phyloP scores from a whole-genome alignment of 1,140 invertebrate species.

The Drosophila melanica region DNA sequence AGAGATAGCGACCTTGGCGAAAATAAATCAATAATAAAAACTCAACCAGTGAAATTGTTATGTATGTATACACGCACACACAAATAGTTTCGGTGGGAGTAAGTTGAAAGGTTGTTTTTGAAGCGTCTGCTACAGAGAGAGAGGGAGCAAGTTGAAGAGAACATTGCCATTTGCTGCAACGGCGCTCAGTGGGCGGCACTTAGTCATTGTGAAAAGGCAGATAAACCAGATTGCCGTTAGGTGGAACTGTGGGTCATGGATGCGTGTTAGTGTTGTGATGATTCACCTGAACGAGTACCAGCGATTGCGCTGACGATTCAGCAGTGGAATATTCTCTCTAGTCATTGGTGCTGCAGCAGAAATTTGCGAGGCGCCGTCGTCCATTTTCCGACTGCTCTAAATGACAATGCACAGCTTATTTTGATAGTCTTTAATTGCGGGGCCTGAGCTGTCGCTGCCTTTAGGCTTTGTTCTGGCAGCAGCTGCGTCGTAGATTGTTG shows the following conservation, averaged over 20 bases:
- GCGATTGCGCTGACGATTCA: slow-evolving; percentile 83
- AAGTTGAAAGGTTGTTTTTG: slow-evolving; percentile 11
- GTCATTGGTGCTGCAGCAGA: slow-evolving; percentile 78
- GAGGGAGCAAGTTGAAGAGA: background rate
- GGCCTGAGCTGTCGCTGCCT: slow-evolving; percentile 19
- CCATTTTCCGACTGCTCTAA: slow-evolving; percentile 53
- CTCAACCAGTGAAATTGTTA: slow-evolving; percentile 42
- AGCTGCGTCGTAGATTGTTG: slow-evolving; percentile 32
- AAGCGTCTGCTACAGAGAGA: slow-evolving; percentile 1
- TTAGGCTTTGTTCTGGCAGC: slow-evolving; percentile 33
- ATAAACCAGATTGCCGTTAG: slow-evolving; percentile 39
- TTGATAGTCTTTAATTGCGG: slow-evolving; percentile 30
- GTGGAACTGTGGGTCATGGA: background rate
- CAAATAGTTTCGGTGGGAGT: slow-evolving; percentile 5
- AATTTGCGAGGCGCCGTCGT: slow-evolving; percentile 72
- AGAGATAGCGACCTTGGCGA: slow-evolving; percentile 50
- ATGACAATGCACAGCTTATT: slow-evolving; percentile 24
- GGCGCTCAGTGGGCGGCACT: background rate
- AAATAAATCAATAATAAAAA: slow-evolving; percentile 66
- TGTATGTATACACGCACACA: slow-evolving; percentile 6
- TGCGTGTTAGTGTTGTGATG: slow-evolving; percentile 42
- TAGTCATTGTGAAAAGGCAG: slow-evolving; percentile 25
- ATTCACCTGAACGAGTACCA: slow-evolving; percentile 84
- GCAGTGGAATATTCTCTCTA: slow-evolving; percentile 85
- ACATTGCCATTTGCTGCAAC: slow-evolving; percentile 18